phyloP scores from a whole-genome alignment of 2,888 invertebrate genomes.

The Malacosoma neustria region DNA sequence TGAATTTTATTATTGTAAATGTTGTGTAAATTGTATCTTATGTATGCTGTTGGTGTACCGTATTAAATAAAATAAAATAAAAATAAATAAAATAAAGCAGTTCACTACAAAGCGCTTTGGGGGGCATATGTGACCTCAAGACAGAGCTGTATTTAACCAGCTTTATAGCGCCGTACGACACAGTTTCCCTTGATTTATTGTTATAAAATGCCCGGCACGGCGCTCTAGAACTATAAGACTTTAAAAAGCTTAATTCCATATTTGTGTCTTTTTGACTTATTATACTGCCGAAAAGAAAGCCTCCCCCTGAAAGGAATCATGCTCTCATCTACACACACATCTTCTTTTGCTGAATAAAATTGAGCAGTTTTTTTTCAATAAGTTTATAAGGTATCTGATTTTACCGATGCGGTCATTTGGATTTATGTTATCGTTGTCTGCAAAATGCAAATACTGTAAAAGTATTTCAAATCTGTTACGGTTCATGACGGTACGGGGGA shows the following conservation, averaged over 20 bases:
- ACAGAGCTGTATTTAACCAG: no score
- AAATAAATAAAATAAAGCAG: no score
- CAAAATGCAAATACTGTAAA: constrained; percentile 21
- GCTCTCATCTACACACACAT: constrained; percentile 24
- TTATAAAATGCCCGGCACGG: no score
- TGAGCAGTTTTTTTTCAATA: constrained; percentile 18
- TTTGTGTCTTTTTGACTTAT: constrained; percentile 19
- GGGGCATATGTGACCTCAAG: no score
- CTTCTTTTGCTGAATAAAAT: constrained; percentile 21
- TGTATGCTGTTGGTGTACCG: no score
- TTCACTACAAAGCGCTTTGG: no score
- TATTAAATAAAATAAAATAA: no score
- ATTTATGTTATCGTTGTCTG: constrained; percentile 17
- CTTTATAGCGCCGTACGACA: no score
- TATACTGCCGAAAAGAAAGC: constrained; percentile 22
- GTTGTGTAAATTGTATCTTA: no score
- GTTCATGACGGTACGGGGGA: constrained; percentile 21
- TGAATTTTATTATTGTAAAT: no score
- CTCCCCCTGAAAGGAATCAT: constrained; percentile 20
- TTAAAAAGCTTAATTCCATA: constrained; percentile 28
- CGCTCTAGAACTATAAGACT: no score
- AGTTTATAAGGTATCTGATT: constrained; percentile 20
- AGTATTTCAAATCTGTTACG: constrained; percentile 22
- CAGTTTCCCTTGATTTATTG: no score
- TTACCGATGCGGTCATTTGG: constrained; percentile 19